phyloP scores from a whole-genome alignment of 2,113 vertebrate species.

The Dendropsophus ebraccatus region DNA sequence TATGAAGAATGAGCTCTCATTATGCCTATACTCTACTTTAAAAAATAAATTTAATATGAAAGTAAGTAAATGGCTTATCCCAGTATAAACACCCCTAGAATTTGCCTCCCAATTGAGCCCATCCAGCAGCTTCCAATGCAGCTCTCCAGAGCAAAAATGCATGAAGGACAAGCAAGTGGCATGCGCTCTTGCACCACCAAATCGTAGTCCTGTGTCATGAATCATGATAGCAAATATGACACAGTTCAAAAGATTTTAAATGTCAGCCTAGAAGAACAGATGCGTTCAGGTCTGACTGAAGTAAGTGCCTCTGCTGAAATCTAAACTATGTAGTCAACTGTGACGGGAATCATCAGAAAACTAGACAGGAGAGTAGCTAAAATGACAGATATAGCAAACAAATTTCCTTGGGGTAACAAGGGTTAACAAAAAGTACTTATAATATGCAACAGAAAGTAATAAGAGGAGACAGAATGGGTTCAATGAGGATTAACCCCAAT shows the following conservation, averaged over 20 bases:
- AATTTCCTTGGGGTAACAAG: background rate
- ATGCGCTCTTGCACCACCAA: background rate
- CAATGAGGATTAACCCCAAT: background rate
- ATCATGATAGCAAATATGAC: slow-evolving; percentile 46
- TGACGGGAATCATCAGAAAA: slow-evolving; percentile 22
- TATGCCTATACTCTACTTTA: background rate
- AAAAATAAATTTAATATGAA: background rate
- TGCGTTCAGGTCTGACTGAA: slow-evolving; percentile 37
- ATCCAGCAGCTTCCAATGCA: background rate
- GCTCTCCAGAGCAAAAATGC: background rate
- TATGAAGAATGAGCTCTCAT: background rate
- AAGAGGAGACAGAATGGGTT: background rate
- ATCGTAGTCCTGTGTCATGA: background rate
- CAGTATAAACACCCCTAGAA: background rate
- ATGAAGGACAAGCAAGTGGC: background rate
- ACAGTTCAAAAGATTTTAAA: slow-evolving; percentile 56
- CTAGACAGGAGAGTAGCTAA: background rate
- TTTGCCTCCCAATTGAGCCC: background rate
- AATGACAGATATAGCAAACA: slow-evolving; percentile 4
- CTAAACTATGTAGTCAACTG: slow-evolving; percentile 48
- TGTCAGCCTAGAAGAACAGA: slow-evolving; percentile 40
- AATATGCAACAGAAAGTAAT: background rate
- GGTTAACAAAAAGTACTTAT: background rate
- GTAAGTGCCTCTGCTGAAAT: slow-evolving; percentile 13
- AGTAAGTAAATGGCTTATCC: background rate